Evolutionary conservation across 2,113 vertebrate species (phyloP), one percentile per base, ranked within the genome.

Genomic region (Melanotaenia duboulayi): DNA sequence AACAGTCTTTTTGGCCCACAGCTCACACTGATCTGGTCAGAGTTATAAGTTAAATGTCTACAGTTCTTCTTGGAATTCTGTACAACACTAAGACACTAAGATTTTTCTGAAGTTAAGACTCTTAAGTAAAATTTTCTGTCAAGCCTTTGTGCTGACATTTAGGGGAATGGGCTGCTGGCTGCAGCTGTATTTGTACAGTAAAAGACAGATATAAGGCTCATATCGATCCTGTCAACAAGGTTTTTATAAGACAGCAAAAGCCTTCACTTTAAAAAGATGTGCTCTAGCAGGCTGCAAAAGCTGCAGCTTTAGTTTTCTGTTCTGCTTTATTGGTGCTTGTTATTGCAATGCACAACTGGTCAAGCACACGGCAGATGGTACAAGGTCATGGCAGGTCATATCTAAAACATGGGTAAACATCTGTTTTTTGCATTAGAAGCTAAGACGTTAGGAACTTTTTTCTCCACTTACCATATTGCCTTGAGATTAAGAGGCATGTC

Each of bases 61-160:
- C 40, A 57, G 50, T 76, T 74, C 28, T 57, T 70, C 23, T n/a
- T 70, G 61, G 23, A 78, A 78, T 74, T 71, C 76, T 63, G 73
- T 35, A 57, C n/a, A n/a, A 44, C 39, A 58, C 62, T 52, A 60
- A 75, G 80, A 19, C 63, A 82, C 58, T 82, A 12, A 5, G 10
- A 63, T 66, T 72, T 68, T 60, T 66, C 28, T 32, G 20, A 19
- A 59, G 44, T 54, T 56, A 16, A 64, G 20, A 75, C 54, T n/a
- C 25, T 48, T 7, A 50, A 54, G 48, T 48, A 60, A 64, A 72
- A 57, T 68, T 19, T 11, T 42, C 35, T 65, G 49, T 65, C 25
- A 37, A 57, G 44, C 12, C 46, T 54, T 67, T n/a, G 17, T 65
- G 52, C 63, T 9, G 65, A 66, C 12, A 22, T 24, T 48, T 11